phyloP scores from a whole-genome alignment of 2,888 invertebrate species.

The Eristalis arbustorum region DNA sequence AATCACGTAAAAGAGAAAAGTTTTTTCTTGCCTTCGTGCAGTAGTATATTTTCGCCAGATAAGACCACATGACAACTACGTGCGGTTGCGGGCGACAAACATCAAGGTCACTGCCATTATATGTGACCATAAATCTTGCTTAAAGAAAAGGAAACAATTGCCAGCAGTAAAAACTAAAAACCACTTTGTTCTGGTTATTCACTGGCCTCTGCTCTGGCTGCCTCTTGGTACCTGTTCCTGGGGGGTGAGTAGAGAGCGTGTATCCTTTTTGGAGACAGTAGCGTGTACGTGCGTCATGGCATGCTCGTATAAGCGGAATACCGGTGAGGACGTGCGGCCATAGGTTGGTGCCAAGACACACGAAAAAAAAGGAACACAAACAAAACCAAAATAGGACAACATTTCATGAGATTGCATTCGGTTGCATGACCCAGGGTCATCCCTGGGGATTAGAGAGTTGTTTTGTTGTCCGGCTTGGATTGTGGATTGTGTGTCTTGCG shows the following conservation, averaged over 20 bases:
- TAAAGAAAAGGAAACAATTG: constrained; percentile 43
- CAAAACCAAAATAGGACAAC: constrained; percentile 9
- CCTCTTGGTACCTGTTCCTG: not conserved
- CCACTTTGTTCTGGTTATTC: constrained; percentile 4
- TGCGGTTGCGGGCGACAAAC: constrained; percentile 39
- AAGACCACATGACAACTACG: constrained; percentile 40
- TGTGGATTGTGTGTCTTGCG: constrained; percentile 4
- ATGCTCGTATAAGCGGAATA: not conserved
- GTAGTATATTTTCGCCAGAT: not conserved
- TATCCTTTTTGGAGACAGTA: not conserved
- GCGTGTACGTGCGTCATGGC: constrained; percentile 16
- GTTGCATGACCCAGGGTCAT: constrained; percentile 54
- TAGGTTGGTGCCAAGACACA: not conserved
- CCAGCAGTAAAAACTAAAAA: constrained; percentile 30
- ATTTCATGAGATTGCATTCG: constrained; percentile 4
- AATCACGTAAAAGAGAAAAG: not conserved
- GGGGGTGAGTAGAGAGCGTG: constrained; percentile 24
- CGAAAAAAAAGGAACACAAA: not conserved
- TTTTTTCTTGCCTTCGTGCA: not conserved
- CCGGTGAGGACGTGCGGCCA: not conserved
- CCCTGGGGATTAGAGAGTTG: constrained; percentile 14
- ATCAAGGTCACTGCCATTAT: constrained; percentile 50
- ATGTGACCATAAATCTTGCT: constrained; percentile 31
- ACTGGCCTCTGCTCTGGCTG: not conserved
- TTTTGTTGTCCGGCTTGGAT: constrained; percentile 11